Evolutionary conservation across 2,888 invertebrate species (phyloP).

Genomic region (Andrena flavipes): DNA sequence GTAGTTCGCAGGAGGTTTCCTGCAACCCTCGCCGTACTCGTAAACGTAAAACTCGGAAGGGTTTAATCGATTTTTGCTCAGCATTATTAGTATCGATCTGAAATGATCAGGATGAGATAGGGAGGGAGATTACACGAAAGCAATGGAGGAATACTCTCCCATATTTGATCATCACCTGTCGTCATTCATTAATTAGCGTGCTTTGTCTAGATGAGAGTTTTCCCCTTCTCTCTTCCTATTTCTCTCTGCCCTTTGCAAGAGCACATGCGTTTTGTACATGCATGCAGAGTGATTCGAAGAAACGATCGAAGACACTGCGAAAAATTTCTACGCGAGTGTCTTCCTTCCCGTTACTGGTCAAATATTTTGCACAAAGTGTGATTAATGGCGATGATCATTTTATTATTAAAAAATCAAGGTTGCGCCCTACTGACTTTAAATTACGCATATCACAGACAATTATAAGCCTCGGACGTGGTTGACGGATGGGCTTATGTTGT

Average conservation of each 20-base stretch:
- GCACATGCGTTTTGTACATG: background rate
- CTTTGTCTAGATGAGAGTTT: conserved; percentile 41
- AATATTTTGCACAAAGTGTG: no score
- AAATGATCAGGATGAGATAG: background rate
- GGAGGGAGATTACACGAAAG: conserved; percentile 27
- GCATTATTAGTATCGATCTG: conserved; percentile 28
- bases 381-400: no score
- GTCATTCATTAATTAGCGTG: conserved; percentile 49
- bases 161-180: conserved; percentile 48
- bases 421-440: no score
- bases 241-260: conserved; percentile 5
- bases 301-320: background rate
- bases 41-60: conserved; percentile 20
- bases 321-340: no score
- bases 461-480: no score
- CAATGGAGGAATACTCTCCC: conserved; percentile 21
- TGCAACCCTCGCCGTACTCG: background rate
- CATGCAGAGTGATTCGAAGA: background rate
- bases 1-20: background rate
- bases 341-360: no score
- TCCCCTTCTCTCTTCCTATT: conserved; percentile 38
- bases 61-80: conserved; percentile 47
- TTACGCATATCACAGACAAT: no score
- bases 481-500: no score
- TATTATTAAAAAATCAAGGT: no score